Conservation (phyloP, 2,888 invertebrate species). For the Neocrepidodera transversa region DNA sequence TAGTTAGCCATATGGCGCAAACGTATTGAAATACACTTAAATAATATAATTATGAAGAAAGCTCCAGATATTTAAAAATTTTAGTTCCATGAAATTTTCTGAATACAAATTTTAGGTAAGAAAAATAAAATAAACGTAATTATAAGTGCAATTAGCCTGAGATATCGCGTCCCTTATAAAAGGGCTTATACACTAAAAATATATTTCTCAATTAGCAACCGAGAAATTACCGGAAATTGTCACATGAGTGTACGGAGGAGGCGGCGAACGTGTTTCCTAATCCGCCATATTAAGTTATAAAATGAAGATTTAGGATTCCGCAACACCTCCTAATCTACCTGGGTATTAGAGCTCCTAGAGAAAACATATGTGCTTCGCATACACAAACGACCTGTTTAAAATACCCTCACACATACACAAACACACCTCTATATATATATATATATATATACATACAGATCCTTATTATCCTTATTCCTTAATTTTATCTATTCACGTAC, state of each 20-base stretch:
- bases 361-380: slow-evolving; percentile 32
- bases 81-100: too few relatives aligned
- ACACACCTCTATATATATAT: too few relatives aligned
- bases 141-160: too few relatives aligned
- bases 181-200: slow-evolving; percentile 12
- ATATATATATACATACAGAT: too few relatives aligned
- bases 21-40: too few relatives aligned
- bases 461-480: neutral
- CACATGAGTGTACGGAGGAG: slow-evolving; percentile 8
- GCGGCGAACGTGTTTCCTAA: slow-evolving; percentile 33
- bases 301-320: slow-evolving; percentile 46
- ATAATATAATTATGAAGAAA: too few relatives aligned
- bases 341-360: slow-evolving; percentile 42
- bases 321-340: slow-evolving; percentile 46
- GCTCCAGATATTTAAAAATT: too few relatives aligned
- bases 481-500: slow-evolving; percentile 15
- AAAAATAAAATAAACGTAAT: too few relatives aligned
- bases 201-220: slow-evolving; percentile 16
- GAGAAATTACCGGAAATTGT: slow-evolving; percentile 7
- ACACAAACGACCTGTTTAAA: slow-evolving; percentile 10
- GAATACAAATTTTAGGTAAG: too few relatives aligned
- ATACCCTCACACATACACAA: too few relatives aligned
- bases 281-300: slow-evolving; percentile 41
- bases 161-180: too few relatives aligned
- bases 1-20: too few relatives aligned